These are phyloP conservation scores for Crepidodera aurea DNA, from an alignment of 2,888 invertebrate genomes.

Conservation along the genomic window DNA sequence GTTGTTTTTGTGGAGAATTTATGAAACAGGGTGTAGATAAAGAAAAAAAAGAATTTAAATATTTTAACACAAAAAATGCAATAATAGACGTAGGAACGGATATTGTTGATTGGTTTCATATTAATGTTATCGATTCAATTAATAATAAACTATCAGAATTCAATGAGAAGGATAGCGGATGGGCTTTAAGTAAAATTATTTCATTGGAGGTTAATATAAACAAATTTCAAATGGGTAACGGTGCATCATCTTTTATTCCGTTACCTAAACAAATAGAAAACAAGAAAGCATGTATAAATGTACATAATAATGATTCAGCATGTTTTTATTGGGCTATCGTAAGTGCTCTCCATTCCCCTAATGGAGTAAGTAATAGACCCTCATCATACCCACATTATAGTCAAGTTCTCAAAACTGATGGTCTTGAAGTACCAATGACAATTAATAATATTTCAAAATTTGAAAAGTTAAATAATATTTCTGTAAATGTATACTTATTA, in stretches of 20 bases:
- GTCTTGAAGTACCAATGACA: background rate
- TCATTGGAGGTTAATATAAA: conserved; percentile 6
- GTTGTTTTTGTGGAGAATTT: conserved; percentile 2
- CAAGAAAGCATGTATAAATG: conserved; percentile 43
- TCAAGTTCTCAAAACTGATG: background rate
- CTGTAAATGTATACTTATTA: conserved; percentile 7
- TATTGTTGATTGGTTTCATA: conserved; percentile 3
- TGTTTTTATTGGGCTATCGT: conserved; percentile 46
- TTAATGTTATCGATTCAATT: background rate
- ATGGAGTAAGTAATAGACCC: conserved; percentile 38
- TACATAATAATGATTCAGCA: conserved; percentile 42
- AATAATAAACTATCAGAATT: conserved; percentile 19
- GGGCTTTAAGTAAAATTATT: conserved; percentile 7
- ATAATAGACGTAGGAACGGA: conserved; percentile 9
- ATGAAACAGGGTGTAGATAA: background rate
- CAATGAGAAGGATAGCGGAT: background rate
- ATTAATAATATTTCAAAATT: conserved; percentile 7
- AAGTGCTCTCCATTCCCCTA: conserved; percentile 39
- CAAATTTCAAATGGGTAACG: conserved; percentile 36
- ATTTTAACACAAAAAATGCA: conserved; percentile 9
- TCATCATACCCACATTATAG: background rate
- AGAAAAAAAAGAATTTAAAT: background rate
- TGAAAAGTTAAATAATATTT: conserved; percentile 10
- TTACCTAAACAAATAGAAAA: conserved; percentile 37
- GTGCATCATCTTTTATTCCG: conserved; percentile 41